A percentile compares a stretch with the other conserved stretches of the same genome.
These are phyloP conservation scores for Nudaria mundana DNA, from an alignment of 2,888 invertebrate genomes.

Conservation along the genomic window DNA sequence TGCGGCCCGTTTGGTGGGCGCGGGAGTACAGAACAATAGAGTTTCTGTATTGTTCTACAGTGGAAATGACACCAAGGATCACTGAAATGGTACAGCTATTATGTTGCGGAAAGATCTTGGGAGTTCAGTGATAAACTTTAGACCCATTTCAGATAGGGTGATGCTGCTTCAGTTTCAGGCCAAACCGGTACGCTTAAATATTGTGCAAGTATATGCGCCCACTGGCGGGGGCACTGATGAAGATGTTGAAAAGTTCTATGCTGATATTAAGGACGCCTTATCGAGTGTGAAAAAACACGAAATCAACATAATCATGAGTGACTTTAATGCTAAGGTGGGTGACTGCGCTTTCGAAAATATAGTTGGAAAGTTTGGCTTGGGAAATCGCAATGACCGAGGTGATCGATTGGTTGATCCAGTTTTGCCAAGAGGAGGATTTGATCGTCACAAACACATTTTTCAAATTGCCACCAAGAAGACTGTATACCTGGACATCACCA, in stretches of 20 bases:
- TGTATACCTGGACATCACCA: not conserved
- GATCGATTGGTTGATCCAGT: not conserved
- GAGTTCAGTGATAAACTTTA: not conserved
- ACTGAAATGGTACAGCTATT: not conserved
- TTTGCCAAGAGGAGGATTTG: not conserved
- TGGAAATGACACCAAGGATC: too few relatives aligned
- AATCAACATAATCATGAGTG: not conserved
- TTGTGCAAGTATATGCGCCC: not conserved
- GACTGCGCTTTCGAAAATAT: not conserved
- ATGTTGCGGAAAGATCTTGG: not conserved
- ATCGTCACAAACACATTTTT: not conserved
- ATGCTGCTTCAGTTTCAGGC: not conserved
- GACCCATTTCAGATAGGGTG: not conserved
- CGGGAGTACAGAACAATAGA: not conserved
- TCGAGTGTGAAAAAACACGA: not conserved
- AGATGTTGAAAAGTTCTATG: not conserved
- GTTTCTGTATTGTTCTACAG: not conserved
- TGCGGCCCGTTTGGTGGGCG: not conserved
- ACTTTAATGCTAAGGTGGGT: not conserved
- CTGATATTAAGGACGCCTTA: not conserved
- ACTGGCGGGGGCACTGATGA: not conserved
- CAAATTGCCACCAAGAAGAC: not conserved
- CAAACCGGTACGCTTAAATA: not conserved
- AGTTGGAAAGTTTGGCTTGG: not conserved
- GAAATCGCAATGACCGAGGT: not conserved